Evolutionary conservation across 2,888 invertebrate genomes (phyloP), one percentile per base, ranked within the genome.

Genomic region (Agonopterix alstromeriana): DNA sequence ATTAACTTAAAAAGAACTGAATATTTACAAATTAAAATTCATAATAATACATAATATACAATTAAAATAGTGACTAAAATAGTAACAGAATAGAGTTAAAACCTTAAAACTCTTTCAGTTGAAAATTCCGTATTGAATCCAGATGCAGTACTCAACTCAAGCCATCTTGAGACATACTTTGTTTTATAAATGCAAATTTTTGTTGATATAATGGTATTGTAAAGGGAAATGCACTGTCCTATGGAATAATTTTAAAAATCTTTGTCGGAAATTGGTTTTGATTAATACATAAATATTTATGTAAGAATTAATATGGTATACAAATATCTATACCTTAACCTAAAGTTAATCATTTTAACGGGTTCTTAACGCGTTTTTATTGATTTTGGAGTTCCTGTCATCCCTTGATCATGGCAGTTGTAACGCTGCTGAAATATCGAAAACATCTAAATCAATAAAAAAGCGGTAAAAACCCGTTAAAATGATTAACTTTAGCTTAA

Each of bases 21-120:
- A 79, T 87, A 88, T 87, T 87, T 88, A 87, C 87, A 88, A 85
- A 85, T 84, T 71, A 82, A 73, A 77, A 71, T 76, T 71, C 75
- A 73, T 57, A 65, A 65, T 11, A 27, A 83, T 82, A 86, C 70
- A 87, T 77, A 86, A 81, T 81, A 86, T 82, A 86, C 83, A 87
- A 77, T 82, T 85, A 88, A 74, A 83, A 74, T 86, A 87, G 76
- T 88, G 88, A 88, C 88, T 87, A 83, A 79, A 71, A 70, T 74
- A 79, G 63, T 67, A 74, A 78, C 69, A 73, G 27, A 77, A 78
- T 60, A 68, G 61, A 71, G 73, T 76, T 70, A 68, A 71, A 66
- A 63, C 7, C 63, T 63, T 70, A 70, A 76, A 78, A 79, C 69
- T 70, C 64, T 71, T 76, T 78, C 68, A 64, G 61, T 71, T 65